Evolutionary conservation across 2,797 vertebrate genomes (phyloP).

Genomic region (Salmo trutta): DNA sequence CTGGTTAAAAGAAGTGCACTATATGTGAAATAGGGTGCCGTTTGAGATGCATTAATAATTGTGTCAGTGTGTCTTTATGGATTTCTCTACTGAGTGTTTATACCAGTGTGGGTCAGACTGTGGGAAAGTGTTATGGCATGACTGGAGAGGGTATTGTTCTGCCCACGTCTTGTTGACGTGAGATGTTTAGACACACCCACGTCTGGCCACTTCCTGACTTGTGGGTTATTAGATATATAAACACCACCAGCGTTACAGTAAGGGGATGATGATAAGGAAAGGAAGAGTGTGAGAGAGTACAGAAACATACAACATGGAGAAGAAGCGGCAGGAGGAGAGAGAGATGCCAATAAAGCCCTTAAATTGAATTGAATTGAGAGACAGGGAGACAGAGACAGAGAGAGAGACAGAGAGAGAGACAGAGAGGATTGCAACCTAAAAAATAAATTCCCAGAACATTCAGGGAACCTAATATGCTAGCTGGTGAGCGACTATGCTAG

Average conservation of each 20-base stretch:
- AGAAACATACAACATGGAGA: too few species aligned
- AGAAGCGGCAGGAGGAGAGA: too few species aligned
- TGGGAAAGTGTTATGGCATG: conserved; percentile 56
- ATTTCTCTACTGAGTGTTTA: background rate
- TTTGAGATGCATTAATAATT: background rate
- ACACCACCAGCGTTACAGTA: conserved; percentile 34
- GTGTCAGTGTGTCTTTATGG: background rate
- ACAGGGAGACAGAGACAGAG: too few species aligned
- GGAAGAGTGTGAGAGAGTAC: too few species aligned
- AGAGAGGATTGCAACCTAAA: too few species aligned
- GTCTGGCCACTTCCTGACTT: conserved; percentile 54
- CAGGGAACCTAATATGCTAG: background rate
- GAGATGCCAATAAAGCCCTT: too few species aligned
- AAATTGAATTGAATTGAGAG: too few species aligned
- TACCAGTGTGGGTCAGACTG: background rate
- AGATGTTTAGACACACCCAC: conserved; percentile 59
- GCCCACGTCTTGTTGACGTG: conserved; percentile 36
- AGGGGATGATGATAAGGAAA: too few species aligned
- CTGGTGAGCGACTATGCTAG: background rate
- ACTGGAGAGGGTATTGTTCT: conserved; percentile 64
- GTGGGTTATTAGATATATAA: conserved; percentile 41
- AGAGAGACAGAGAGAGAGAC: too few species aligned
- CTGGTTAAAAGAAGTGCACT: background rate
- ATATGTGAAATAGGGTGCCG: background rate
- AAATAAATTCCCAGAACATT: background rate